phyloP scores from a whole-genome alignment of 2,797 vertebrate genomes.

The Spea hammondii region DNA sequence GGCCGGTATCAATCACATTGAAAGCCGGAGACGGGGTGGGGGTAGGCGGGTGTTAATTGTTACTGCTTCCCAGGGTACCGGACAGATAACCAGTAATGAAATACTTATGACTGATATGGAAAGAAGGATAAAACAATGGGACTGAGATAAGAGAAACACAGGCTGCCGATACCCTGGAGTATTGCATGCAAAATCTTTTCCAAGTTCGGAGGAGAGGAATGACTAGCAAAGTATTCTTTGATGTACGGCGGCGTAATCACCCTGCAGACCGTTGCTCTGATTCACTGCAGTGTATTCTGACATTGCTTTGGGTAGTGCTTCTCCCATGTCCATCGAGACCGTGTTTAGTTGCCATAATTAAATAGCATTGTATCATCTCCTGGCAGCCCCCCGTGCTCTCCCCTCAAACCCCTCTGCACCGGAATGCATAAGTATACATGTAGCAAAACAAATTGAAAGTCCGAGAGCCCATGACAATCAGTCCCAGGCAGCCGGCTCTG shows the following conservation, averaged over 20 bases:
- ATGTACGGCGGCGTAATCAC: conserved; percentile 3
- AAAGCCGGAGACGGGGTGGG: conserved; percentile 68
- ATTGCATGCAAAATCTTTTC: conserved; percentile 55
- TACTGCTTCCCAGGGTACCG: conserved; percentile 83
- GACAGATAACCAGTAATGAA: conserved; percentile 91
- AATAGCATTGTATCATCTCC: conserved; percentile 16
- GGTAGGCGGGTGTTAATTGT: conserved; percentile 82
- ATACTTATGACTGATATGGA: conserved; percentile 82
- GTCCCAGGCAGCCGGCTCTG: conserved; percentile 95
- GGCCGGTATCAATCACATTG: conserved; percentile 96
- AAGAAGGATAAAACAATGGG: conserved; percentile 77
- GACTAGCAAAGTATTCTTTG: background rate
- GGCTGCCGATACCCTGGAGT: conserved; percentile 56
- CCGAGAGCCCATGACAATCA: conserved; percentile 97
- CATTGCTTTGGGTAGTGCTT: background rate
- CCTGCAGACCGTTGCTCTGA: conserved; percentile 34
- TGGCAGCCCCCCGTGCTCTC: background rate
- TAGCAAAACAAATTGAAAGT: conserved; percentile 81
- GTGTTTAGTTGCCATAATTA: conserved; percentile 36
- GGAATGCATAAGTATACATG: conserved; percentile 33
- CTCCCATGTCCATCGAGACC: background rate
- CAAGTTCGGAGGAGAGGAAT: conserved; percentile 1
- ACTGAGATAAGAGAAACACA: conserved; percentile 67
- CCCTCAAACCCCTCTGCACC: conserved; percentile 9
- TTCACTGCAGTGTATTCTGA: conserved; percentile 1